These are phyloP conservation scores for Dascyllus trimaculatus DNA, from an alignment of 2,113 vertebrate species.

Conservation along the genomic window DNA sequence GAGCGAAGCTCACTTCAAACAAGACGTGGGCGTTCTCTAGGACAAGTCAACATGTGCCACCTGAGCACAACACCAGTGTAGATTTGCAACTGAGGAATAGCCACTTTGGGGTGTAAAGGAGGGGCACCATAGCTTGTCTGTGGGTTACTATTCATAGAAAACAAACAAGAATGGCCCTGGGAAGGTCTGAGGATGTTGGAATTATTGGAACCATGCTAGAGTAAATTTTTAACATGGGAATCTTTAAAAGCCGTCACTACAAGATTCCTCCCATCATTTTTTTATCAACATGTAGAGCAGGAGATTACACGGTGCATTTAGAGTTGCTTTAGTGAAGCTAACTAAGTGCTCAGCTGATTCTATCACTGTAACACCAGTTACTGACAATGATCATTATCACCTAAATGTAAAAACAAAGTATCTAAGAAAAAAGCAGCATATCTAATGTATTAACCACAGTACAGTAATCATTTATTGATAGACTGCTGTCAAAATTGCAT, in stretches of 20 bases:
- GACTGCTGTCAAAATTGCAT: neutral
- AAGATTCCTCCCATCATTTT: slow-evolving; percentile 59
- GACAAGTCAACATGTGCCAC: slow-evolving; percentile 71
- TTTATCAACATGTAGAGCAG: slow-evolving; percentile 42
- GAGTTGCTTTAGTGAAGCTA: slow-evolving; percentile 40
- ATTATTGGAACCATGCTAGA: slow-evolving; percentile 47
- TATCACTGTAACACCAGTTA: slow-evolving; percentile 25
- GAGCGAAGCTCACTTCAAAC: slow-evolving; percentile 81
- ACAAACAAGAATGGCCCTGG: slow-evolving; percentile 21
- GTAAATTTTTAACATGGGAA: slow-evolving; percentile 47
- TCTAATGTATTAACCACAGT: slow-evolving; percentile 6
- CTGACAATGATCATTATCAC: slow-evolving; percentile 37
- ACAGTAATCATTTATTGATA: slow-evolving; percentile 30
- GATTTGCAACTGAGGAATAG: slow-evolving; percentile 42
- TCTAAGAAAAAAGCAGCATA: slow-evolving; percentile 52
- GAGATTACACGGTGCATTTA: slow-evolving; percentile 20
- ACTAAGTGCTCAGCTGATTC: slow-evolving; percentile 55
- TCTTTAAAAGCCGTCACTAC: slow-evolving; percentile 44
- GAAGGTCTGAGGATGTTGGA: slow-evolving; percentile 39
- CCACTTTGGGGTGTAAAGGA: neutral
- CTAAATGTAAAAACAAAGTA: slow-evolving; percentile 19
- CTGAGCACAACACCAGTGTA: slow-evolving; percentile 58
- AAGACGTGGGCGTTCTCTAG: slow-evolving; percentile 67
- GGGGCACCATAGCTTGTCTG: neutral
- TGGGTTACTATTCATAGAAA: slow-evolving; percentile 30